These are phyloP conservation scores for Tineola bisselliella DNA, from an alignment of 2,888 invertebrate genomes.

Conservation along the genomic window DNA sequence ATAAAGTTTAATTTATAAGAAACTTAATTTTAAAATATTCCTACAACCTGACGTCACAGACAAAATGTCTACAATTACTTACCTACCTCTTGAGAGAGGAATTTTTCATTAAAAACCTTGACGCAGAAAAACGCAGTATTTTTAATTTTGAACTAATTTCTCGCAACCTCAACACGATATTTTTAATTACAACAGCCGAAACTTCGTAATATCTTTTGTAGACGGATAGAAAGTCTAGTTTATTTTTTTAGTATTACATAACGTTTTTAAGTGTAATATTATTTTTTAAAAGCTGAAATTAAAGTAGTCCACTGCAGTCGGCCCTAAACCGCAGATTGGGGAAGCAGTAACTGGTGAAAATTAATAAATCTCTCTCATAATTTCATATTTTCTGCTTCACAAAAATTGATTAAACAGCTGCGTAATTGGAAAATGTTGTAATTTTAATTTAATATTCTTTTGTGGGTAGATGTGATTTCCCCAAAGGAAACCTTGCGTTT, in stretches of 20 bases:
- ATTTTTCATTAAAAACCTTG: not conserved
- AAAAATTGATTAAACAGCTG: conserved; percentile 3
- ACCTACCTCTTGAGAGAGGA: not conserved
- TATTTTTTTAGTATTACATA: not conserved
- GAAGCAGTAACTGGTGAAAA: not conserved
- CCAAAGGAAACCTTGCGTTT: too few species aligned
- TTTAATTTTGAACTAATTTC: not conserved
- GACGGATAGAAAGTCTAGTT: not conserved
- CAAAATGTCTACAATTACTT: not conserved
- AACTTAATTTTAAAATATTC: not conserved
- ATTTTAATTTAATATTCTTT: too few species aligned
- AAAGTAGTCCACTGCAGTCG: not conserved
- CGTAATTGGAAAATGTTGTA: not conserved
- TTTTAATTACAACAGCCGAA: conserved; percentile 10
- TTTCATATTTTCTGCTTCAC: not conserved
- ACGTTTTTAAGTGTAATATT: not conserved
- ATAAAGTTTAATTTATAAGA: not conserved
- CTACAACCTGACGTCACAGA: not conserved
- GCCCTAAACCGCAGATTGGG: conserved; percentile 9
- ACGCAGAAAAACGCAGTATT: not conserved
- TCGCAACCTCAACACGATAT: not conserved
- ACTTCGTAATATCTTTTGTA: not conserved
- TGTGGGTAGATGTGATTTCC: too few species aligned
- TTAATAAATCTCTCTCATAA: conserved; percentile 7
- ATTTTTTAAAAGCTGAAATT: not conserved